Evolutionary conservation across 1,140 invertebrate genomes (phyloP).

Genomic region (Drosophila quadrilineata): DNA sequence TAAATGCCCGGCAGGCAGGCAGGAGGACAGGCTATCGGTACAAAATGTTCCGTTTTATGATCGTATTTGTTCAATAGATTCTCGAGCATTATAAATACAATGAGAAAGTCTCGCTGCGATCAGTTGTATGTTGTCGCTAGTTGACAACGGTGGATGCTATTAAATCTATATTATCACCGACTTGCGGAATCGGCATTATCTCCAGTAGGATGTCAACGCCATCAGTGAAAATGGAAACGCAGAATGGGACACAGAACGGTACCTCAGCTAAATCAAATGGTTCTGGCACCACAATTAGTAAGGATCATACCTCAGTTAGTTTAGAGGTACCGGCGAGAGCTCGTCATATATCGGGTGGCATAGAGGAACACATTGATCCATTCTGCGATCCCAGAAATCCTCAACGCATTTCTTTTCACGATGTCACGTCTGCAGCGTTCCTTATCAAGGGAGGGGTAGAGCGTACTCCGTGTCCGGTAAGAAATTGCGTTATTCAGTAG

Average conservation of each 20-base stretch:
- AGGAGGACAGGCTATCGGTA: conserved; percentile 50
- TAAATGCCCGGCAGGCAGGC: too few relatives aligned
- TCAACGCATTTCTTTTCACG: conserved; percentile 89
- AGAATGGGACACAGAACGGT: conserved; percentile 20
- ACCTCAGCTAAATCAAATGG: conserved; percentile 13
- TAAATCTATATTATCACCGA: too few relatives aligned
- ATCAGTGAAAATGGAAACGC: conserved; percentile 31
- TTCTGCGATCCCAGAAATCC: conserved; percentile 90
- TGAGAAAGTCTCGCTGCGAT: conserved; percentile 8
- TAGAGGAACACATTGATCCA: conserved; percentile 66
- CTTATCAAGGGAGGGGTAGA: conserved; percentile 92
- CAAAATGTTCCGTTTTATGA: conserved; percentile 64
- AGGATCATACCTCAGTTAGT: conserved; percentile 1
- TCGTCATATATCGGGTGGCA: conserved; percentile 37
- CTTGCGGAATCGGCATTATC: not conserved
- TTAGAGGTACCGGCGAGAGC: not conserved
- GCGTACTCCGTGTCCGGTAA: conserved; percentile 92
- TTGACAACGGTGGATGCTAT: conserved; percentile 13
- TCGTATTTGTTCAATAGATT: conserved; percentile 40
- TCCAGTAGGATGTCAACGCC: conserved; percentile 47
- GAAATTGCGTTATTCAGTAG: not conserved
- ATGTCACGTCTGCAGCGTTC: conserved; percentile 94
- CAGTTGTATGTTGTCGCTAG: conserved; percentile 42
- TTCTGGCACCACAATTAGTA: not conserved
- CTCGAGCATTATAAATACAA: conserved; percentile 50